These are phyloP conservation scores for Mesitornis unicolor DNA, from an alignment of 2,113 vertebrate genomes.

Conservation along the genomic window DNA sequence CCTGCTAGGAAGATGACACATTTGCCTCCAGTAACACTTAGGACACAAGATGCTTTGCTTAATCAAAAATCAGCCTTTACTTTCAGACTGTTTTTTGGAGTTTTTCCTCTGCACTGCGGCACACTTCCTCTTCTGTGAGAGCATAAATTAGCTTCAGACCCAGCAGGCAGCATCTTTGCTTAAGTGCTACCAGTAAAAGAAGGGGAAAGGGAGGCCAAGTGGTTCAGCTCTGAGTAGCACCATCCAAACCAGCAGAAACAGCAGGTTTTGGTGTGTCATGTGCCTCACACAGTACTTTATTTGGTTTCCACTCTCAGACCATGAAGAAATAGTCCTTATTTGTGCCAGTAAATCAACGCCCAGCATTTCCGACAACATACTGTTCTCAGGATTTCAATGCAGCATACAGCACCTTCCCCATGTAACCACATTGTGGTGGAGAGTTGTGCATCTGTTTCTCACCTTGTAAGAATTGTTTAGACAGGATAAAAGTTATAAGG, in stretches of 20 bases:
- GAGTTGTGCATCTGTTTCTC: background rate
- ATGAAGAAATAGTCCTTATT: background rate
- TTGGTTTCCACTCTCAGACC: background rate
- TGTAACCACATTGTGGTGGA: background rate
- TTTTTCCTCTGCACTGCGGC: background rate
- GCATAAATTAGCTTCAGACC: background rate
- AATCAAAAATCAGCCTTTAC: background rate
- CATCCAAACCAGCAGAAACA: background rate
- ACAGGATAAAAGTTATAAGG: background rate
- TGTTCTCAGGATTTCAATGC: fast-evolving
- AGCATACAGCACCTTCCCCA: background rate
- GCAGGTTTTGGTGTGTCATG: background rate
- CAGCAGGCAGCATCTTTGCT: background rate
- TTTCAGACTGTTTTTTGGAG: background rate
- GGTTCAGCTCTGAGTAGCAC: background rate
- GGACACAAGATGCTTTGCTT: background rate
- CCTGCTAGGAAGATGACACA: background rate
- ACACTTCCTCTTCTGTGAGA: background rate
- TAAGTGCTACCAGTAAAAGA: background rate
- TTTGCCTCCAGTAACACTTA: background rate
- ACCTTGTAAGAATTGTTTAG: background rate
- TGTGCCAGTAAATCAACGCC: background rate
- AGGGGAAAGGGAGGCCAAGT: background rate
- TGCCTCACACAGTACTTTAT: background rate
- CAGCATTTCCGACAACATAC: background rate